Evolutionary conservation across 2,113 vertebrate genomes (phyloP).

Genomic region (Dicrurus megarhynchus): DNA sequence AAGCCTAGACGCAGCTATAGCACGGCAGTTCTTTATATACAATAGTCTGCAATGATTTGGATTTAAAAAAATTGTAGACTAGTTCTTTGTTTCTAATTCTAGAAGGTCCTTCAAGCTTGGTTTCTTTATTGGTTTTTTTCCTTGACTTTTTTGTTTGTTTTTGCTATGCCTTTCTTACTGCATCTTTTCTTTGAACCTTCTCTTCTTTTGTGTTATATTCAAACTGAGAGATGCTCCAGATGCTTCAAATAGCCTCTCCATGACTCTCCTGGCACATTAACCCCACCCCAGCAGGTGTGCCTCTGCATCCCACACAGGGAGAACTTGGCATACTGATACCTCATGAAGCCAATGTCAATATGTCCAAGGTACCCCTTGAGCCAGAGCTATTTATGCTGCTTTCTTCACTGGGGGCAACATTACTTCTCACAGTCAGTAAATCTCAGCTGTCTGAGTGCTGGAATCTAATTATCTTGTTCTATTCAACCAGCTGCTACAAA

Average conservation of each 20-base stretch:
- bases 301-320: neutral
- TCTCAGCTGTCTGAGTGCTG: neutral
- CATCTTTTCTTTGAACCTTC: neutral
- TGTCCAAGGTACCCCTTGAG: neutral
- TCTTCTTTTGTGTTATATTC: neutral
- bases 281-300: neutral
- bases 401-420: neutral
- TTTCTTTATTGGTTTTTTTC: neutral
- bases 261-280: neutral
- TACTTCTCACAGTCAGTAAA: neutral
- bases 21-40: neutral
- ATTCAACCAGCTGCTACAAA: neutral
- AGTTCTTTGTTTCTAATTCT: neutral
- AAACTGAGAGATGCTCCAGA: neutral
- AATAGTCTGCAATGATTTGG: neutral
- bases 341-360: neutral
- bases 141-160: neutral
- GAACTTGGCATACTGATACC: neutral
- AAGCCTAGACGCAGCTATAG: neutral
- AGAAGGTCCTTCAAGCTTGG: neutral
- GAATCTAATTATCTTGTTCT: neutral
- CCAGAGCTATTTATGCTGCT: neutral
- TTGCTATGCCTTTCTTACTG: neutral
- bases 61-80: neutral
- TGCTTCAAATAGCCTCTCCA: neutral